phyloP scores from a whole-genome alignment of 2,113 vertebrate species.

The Rhizomys pruinosus region DNA sequence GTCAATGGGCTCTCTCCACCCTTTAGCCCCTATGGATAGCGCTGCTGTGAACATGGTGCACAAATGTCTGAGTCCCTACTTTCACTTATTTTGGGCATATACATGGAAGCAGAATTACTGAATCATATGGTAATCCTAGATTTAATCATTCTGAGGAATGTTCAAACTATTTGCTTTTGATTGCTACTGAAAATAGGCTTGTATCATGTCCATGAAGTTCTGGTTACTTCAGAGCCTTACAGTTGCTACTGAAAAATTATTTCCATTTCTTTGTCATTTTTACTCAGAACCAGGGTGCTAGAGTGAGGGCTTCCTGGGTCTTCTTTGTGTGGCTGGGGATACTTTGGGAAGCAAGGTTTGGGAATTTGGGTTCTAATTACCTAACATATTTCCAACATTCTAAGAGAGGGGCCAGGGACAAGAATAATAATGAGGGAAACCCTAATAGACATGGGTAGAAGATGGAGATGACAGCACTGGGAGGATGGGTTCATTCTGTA shows the following conservation, averaged over 20 bases:
- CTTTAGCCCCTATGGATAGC: background rate
- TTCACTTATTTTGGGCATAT: background rate
- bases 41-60: too few relatives aligned
- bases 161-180: background rate
- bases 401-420: background rate
- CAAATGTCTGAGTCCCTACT: background rate
- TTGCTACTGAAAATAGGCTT: background rate
- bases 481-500: background rate
- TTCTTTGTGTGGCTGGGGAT: background rate
- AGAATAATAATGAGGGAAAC: background rate
- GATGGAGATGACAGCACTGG: fast-evolving
- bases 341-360: background rate
- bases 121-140: background rate
- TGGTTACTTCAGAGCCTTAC: background rate
- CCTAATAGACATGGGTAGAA: too few relatives aligned
- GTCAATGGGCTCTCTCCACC: background rate
- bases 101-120: background rate
- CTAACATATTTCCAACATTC: background rate
- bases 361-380: background rate
- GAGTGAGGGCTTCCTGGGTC: background rate
- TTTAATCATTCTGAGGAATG: background rate
- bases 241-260: background rate
- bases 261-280: background rate
- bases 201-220: background rate
- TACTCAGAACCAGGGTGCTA: background rate